Base-by-base conservation (phyloP, 2,888 invertebrate species). In the Eueremaeus valkanovi region DNA sequence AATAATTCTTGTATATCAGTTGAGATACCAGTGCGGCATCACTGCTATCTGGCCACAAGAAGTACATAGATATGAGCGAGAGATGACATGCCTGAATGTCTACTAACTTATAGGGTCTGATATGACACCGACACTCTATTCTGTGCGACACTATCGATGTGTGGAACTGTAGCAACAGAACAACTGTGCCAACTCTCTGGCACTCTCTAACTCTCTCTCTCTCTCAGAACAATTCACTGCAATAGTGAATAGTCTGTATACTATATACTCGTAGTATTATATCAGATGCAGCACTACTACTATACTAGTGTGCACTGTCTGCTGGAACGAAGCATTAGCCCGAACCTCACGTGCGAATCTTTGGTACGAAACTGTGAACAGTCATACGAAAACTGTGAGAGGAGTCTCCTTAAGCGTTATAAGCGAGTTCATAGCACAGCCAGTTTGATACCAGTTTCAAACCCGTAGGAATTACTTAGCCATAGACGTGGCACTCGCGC, bases 361-460 rank as follows among this genome's bases (percentile, higher is more conserved):
- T 75, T 68, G 63, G 72, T 75, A 63, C 70, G 45, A 70, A 75
- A 75, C 75, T 75, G 75, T 70, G 73, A 76, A 76, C 73, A 73
- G 58, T 61, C 58, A 73, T 73, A 73, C 73, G 61, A 73, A 73
- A 73, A 58, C 58, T 58, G 73, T 73, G 73, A 73, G 73, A 73
- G 73, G 58, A 51, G 31, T 51, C 73, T 58, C 73, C 73, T 61
- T 24, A 58, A 31, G 73, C 73, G 73, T 73, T 33, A 68, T 68
- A 68, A 68, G 68, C 68, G 51, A 55, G 73, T 73, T 73, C 51
- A 73, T 73, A 73, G 45, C 49, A 68, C 5, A 40, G 73, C 58
- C 51, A 27, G 51, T 55, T 73, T 73, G 31, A 51, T 51, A 73
- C 55, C 73, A 58, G 73, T 55, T 55, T 36, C n/a, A 24, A 36